Evolutionary conservation across 2,888 invertebrate genomes (phyloP), one percentile per base, ranked within the genome.

Genomic region (Eretmocerus hayati): DNA sequence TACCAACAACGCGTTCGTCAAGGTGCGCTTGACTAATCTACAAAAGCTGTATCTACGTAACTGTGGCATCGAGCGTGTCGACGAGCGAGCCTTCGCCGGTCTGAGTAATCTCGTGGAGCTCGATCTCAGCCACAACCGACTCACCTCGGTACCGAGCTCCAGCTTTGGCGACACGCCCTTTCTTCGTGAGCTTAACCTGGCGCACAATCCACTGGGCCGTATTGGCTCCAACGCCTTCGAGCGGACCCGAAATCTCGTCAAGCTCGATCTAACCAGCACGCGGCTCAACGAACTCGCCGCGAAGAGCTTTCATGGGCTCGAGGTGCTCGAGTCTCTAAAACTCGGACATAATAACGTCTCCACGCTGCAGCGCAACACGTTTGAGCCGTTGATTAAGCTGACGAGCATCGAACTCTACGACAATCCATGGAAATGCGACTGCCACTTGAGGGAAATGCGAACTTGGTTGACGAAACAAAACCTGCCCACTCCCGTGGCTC

Each of bases 341-440:
- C 72, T 92, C 53, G 87, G 89, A 70, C 84, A 85, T 56, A 92
- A 92, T 71, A 82, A 83, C 58, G 75, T 92, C 52, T 77, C 81
- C 39, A 87, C 86, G 53, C 69, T 89, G 56, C 78, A 84, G 41
- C 78, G 84, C 13, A 80, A 79, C 57, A 87, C 87, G 2, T 81
- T 89, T 55, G 85, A 85, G 66, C 83, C 81, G 42, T 67, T 87
- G 48, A 82, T 80, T 58, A 83, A 83, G 49, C 75, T 91, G 42
- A 84, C 87, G 66, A 86, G 85, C 35, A 83, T 91, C 53, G 88
- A 89, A 65, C 73, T 91, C 56, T 88, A 90, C 56, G 87, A 87
- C 57, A 91, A 91, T 71, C 89, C 88, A 0, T 91, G 90, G 91
- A 80, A 83, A 53, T 92, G 91, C 66, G 90, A 91, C 65, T 92